These are phyloP conservation scores for Chloroceryle aenea DNA, from an alignment of 2,113 vertebrate genomes.

Conservation along the genomic window DNA sequence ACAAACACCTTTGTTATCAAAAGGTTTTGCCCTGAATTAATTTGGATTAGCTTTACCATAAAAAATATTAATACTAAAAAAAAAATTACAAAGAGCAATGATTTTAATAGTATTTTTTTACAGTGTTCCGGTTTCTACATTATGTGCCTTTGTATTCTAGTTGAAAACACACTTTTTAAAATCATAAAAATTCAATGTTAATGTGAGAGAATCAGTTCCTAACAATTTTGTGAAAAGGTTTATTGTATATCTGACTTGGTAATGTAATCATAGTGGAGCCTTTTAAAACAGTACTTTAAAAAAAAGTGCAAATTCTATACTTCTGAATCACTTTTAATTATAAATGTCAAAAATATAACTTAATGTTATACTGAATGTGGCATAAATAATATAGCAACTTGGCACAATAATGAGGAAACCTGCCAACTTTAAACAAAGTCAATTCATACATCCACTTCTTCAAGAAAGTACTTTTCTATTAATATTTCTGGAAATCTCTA, in stretches of 20 bases:
- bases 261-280: not conserved
- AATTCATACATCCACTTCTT: not conserved
- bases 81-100: not conserved
- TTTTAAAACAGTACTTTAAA: not conserved
- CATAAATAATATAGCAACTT: not conserved
- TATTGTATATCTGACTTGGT: not conserved
- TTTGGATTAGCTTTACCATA: not conserved
- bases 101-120: not conserved
- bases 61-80: not conserved
- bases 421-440: not conserved
- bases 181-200: not conserved
- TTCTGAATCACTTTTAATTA: not conserved
- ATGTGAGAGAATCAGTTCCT: not conserved
- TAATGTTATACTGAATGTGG: not conserved
- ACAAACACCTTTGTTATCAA: not conserved
- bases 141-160: not conserved
- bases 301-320: not conserved
- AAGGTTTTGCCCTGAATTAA: not conserved
- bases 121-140: not conserved
- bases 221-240: not conserved
- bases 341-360: not conserved
- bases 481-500: not conserved
- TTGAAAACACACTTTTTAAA: not conserved
- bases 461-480: not conserved
- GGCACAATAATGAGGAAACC: not conserved